Evolutionary conservation across 2,113 vertebrate species (phyloP), one percentile per base, ranked within the genome.

Genomic region (Athene cunicularia): DNA sequence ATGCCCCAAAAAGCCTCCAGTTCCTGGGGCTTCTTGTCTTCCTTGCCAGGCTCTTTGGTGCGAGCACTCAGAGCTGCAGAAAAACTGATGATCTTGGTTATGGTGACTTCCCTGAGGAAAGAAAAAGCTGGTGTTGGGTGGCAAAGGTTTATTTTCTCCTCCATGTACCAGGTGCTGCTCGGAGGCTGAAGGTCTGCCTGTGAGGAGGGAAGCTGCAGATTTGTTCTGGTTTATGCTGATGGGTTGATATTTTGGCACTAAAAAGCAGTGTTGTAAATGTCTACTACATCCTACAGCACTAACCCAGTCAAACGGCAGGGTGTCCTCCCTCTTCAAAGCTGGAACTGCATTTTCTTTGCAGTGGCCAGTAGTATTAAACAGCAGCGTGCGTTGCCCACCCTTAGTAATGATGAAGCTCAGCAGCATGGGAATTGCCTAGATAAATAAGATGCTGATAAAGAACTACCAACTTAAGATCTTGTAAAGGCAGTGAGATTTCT

Each of bases 381-480:
- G 71, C 62, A 70, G 76, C 7, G 1, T 39, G 3, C 10, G 15
- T 47, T 11, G 4, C 52, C 73, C 35, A 53, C 52, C 60, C 35
- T 35, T 49, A 1, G 3, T 16, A 15, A 56, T 16, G 73, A 35
- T 11, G 21, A 55, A 72, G 43, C 60, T 59, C 47, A 28, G 63
- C 90, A 84, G 59, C 6, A 1, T 1, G 13, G 52, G 60, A 84
- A 89, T 93, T 94, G 82, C 83, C 76, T 84, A 22, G 8, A 81
- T 90, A 92, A 95, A 88, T 88, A 86, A 80, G 73, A 43, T 67
- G 24, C 82, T 84, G 58, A 87, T 92, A 79, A 83, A 96, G 62
- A 88, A 55, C 49, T 80, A 93, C 45, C 55, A 89, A 45, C 17
- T 45, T 47, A 47, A 83, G 39, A 14, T 86, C 35, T 87, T 47